A percentile compares a stretch with the other conserved stretches of the same genome.
Conservation (phyloP, 2,113 vertebrate genomes). For the Pedetes capensis region DNA sequence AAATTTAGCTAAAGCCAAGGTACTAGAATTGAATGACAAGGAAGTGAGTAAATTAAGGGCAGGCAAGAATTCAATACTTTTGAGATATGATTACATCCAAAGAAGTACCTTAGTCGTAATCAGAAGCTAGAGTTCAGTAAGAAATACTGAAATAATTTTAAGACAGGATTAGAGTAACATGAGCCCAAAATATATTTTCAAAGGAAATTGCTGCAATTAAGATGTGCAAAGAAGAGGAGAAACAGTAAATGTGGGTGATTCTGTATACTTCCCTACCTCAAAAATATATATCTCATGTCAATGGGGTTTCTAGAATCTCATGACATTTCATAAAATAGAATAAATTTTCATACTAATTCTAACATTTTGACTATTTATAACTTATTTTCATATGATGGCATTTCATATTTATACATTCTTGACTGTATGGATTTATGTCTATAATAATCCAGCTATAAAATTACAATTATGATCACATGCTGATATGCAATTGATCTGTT, state of each 20-base stretch:
- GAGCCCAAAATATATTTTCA: slow-evolving; percentile 29
- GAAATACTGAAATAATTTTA: neutral
- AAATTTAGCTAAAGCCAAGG: neutral
- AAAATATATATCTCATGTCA: neutral
- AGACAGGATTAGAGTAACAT: slow-evolving; percentile 10
- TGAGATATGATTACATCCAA: neutral
- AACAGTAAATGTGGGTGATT: neutral
- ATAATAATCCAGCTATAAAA: neutral
- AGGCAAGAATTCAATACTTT: neutral
- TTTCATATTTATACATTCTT: neutral
- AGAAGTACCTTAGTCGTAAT: neutral
- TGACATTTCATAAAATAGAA: neutral
- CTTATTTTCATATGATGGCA: neutral
- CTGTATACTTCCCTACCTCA: neutral
- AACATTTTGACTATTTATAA: neutral
- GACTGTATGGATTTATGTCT: neutral
- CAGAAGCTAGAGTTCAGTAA: neutral
- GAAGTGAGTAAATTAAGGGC: neutral
- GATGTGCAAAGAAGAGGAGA: neutral
- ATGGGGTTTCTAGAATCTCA: neutral
- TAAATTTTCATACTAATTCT: neutral
- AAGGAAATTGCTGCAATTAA: slow-evolving; percentile 56
- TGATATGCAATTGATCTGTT: neutral
- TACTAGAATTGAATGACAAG: neutral
- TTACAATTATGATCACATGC: neutral